These are phyloP conservation scores for Pollenia angustigena DNA, from an alignment of 2,888 invertebrate species.

Conservation along the genomic window DNA sequence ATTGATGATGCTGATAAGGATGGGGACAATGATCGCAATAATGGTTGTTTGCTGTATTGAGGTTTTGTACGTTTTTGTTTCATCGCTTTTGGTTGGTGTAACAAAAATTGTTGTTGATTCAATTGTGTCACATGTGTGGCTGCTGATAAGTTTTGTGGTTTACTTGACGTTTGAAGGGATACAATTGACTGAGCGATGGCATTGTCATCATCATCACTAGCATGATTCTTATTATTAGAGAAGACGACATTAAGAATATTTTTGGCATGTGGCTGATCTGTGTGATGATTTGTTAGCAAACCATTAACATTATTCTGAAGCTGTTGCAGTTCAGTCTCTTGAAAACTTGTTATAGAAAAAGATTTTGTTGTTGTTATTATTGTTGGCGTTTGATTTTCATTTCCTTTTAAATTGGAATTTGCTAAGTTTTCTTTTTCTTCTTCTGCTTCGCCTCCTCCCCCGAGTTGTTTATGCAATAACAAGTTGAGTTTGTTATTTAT, in stretches of 20 bases:
- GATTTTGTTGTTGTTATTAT: slow-evolving; percentile 43
- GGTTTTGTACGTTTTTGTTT: slow-evolving; percentile 42
- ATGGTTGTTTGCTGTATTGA: slow-evolving; percentile 38
- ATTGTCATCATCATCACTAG: not conserved
- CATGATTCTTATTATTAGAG: slow-evolving; percentile 2
- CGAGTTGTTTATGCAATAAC: not conserved
- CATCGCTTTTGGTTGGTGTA: slow-evolving; percentile 19
- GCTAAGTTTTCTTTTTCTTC: slow-evolving; percentile 59
- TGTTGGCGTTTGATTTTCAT: slow-evolving; percentile 59
- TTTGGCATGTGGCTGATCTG: not conserved
- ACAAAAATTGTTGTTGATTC: slow-evolving; percentile 68
- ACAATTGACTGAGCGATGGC: not conserved
- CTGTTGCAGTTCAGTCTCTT: not conserved
- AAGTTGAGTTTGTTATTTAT: slow-evolving; percentile 59
- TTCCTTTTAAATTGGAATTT: slow-evolving; percentile 65
- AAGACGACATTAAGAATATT: not conserved
- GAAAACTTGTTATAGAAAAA: not conserved
- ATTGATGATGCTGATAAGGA: slow-evolving; percentile 38
- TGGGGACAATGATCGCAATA: slow-evolving; percentile 62
- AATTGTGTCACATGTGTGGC: slow-evolving; percentile 74
- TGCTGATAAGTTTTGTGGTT: slow-evolving; percentile 54
- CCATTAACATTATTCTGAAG: slow-evolving; percentile 5
- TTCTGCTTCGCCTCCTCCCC: too few relatives aligned
- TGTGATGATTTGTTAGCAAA: slow-evolving; percentile 9
- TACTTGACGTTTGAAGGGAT: slow-evolving; percentile 30